Conservation (phyloP, 64 coral and sea anemone genomes). For the Montipora foliosa region DNA sequence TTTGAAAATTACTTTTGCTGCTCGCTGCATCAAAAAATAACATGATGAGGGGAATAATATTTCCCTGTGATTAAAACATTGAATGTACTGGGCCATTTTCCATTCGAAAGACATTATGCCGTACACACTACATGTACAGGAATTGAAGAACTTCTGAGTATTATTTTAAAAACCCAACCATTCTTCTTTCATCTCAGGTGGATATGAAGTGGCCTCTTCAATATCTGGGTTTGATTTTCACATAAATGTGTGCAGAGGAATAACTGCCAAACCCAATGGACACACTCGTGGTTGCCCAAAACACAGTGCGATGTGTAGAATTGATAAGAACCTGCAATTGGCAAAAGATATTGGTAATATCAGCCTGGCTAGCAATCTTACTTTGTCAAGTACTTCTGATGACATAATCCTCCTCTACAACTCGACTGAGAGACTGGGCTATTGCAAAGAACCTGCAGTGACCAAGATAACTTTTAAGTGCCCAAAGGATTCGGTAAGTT, state of each 20-base stretch:
- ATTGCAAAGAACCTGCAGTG: constrained; percentile 36
- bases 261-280: constrained; percentile 48
- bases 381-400: background rate
- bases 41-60: too few relatives aligned
- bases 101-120: too few relatives aligned
- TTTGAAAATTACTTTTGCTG: too few relatives aligned
- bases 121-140: too few relatives aligned
- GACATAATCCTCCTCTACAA: constrained; percentile 74
- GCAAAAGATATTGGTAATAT: constrained; percentile 71
- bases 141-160: too few relatives aligned
- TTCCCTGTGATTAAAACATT: too few relatives aligned
- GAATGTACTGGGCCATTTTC: too few relatives aligned
- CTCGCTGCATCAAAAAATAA: too few relatives aligned
- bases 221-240: constrained; percentile 63
- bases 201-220: constrained; percentile 80
- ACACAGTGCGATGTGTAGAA: constrained; percentile 65
- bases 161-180: too few relatives aligned
- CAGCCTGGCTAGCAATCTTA: constrained; percentile 5
- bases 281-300: constrained; percentile 58
- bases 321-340: constrained; percentile 35
- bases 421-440: constrained; percentile 4
- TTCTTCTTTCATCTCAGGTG: constrained; percentile 47
- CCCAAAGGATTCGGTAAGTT: constrained; percentile 48
- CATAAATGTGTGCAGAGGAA: constrained; percentile 94
- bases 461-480: constrained; percentile 85